A percentile compares a stretch with the other conserved stretches of the same genome.
These are phyloP conservation scores for Mechanitis messenoides DNA, from an alignment of 2,888 invertebrate genomes.

Conservation along the genomic window DNA sequence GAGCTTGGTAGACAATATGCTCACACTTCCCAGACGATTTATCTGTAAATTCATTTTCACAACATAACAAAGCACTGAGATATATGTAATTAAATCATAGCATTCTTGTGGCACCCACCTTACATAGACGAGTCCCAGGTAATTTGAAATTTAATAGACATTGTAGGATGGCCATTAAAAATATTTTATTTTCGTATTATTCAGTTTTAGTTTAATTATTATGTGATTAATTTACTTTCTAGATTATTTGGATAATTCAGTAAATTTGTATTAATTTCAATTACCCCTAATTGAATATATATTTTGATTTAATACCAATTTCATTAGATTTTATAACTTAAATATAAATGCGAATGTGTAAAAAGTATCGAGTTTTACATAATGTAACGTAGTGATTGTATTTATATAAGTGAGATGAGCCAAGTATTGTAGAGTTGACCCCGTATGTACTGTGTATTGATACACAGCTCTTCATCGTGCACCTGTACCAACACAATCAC, in stretches of 20 bases:
- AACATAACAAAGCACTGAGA: conserved; percentile 62
- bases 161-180: conserved; percentile 1
- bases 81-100: conserved; percentile 48
- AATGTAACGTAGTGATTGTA: conserved; percentile 6
- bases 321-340: not conserved
- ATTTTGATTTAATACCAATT: conserved; percentile 2
- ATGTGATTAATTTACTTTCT: conserved; percentile 2
- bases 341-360: conserved; percentile 9
- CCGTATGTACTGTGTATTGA: conserved; percentile 15
- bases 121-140: conserved; percentile 4
- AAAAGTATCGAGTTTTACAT: conserved; percentile 6
- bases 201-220: not conserved
- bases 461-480: conserved; percentile 33
- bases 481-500: conserved; percentile 37
- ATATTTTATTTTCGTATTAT: not conserved
- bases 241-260: conserved; percentile 1
- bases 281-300: not conserved
- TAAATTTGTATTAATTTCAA: conserved; percentile 1
- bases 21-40: conserved; percentile 72
- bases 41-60: conserved; percentile 64
- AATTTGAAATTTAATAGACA: conserved; percentile 3
- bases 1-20: conserved; percentile 72
- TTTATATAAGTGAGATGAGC: conserved; percentile 12
- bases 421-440: conserved; percentile 14
- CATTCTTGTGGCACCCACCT: conserved; percentile 68